Percentiles rank a stretch among this genome's conserved stretches.
These are phyloP conservation scores for Oxyura jamaicensis DNA, from an alignment of 2,113 vertebrate species.

Conservation along the genomic window DNA sequence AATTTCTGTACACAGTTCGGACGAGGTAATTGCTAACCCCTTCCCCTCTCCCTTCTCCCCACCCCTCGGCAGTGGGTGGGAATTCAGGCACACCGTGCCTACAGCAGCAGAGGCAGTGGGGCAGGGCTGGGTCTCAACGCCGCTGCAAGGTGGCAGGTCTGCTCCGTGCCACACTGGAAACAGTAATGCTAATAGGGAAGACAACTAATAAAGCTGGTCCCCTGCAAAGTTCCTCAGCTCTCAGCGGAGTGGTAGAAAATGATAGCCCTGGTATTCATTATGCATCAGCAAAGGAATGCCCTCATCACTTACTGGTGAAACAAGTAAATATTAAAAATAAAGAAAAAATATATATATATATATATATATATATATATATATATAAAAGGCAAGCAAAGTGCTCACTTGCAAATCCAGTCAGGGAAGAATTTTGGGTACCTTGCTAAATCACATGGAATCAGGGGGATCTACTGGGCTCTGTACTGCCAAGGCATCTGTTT, in stretches of 20 bases:
- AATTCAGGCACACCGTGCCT: neutral
- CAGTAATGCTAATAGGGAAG: neutral
- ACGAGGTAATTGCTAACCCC: neutral
- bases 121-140: neutral
- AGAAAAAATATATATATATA: too few relatives aligned
- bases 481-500: neutral
- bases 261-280: neutral
- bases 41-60: neutral
- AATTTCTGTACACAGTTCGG: neutral
- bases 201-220: neutral
- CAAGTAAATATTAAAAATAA: neutral
- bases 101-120: neutral
- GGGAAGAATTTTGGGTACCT: neutral
- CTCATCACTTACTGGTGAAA: neutral
- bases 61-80: neutral
- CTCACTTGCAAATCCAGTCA: neutral
- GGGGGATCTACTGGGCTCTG: neutral
- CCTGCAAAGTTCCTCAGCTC: fast-evolving
- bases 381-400: neutral
- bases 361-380: too few relatives aligned
- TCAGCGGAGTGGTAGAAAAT: neutral
- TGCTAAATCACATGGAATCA: neutral
- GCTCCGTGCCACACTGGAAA: neutral
- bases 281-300: neutral
- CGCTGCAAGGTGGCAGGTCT: fast-evolving